These are phyloP conservation scores for Drosophila lacicola DNA, from an alignment of 2,888 invertebrate species.

Conservation along the genomic window DNA sequence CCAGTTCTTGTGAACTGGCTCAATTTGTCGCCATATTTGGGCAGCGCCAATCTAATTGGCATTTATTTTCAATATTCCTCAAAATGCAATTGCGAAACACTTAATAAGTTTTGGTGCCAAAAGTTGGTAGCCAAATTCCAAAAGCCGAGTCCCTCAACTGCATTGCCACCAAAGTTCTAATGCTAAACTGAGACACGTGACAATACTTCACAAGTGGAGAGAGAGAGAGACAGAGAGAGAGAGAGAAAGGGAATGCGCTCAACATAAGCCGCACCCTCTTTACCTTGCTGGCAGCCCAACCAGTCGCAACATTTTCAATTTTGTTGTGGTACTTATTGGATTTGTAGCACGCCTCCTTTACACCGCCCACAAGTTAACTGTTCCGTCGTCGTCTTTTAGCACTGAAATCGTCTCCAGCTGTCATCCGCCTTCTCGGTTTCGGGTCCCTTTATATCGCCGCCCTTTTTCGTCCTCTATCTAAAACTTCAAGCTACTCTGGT, in stretches of 20 bases:
- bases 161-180: slow-evolving; percentile 35
- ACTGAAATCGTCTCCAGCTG: slow-evolving; percentile 23
- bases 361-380: slow-evolving; percentile 38
- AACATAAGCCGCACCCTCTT: slow-evolving; percentile 1
- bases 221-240: no score
- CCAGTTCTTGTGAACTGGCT: background rate
- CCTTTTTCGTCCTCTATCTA: slow-evolving; percentile 10
- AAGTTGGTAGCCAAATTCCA: slow-evolving; percentile 9
- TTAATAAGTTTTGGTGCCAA: slow-evolving; percentile 20
- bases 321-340: slow-evolving; percentile 58
- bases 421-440: slow-evolving; percentile 9
- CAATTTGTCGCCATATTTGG: background rate
- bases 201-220: slow-evolving; percentile 12
- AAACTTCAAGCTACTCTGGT: background rate
- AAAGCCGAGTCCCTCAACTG: slow-evolving; percentile 4
- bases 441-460: background rate
- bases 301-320: slow-evolving; percentile 33
- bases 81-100: slow-evolving; percentile 4
- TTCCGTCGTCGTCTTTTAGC: slow-evolving; percentile 11
- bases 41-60: slow-evolving; percentile 14
- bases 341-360: slow-evolving; percentile 23
- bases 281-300: slow-evolving; percentile 7
- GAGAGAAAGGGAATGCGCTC: background rate
- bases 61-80: slow-evolving; percentile 9
- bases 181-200: slow-evolving; percentile 50